phyloP scores from a whole-genome alignment of 2,888 invertebrate genomes.

The Axea sp. region DNA sequence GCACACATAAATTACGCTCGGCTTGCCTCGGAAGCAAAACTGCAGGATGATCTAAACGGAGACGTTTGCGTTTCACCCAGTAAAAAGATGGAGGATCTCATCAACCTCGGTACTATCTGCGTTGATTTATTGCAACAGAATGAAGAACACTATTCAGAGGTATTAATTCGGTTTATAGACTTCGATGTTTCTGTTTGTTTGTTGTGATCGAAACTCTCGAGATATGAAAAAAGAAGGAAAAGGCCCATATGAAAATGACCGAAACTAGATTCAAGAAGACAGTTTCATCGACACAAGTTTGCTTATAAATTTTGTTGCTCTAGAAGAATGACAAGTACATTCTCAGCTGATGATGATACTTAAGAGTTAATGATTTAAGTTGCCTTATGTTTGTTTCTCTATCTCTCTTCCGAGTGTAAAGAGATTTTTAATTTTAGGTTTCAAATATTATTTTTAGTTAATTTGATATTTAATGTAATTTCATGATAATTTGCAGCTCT shows the following conservation, averaged over 20 bases:
- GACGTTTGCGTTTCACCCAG: constrained; percentile 91
- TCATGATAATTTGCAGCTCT: constrained; percentile 63
- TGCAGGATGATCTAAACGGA: constrained; percentile 91
- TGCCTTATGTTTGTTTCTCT: constrained; percentile 37
- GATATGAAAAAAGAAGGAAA: constrained; percentile 42
- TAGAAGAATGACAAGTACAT: constrained; percentile 34
- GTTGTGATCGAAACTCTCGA: constrained; percentile 72
- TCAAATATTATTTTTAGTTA: constrained; percentile 36
- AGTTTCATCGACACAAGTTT: constrained; percentile 46
- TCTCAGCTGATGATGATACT: constrained; percentile 60
- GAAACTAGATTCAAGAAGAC: constrained; percentile 75
- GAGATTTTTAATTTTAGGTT: constrained; percentile 40
- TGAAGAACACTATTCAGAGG: constrained; percentile 99
- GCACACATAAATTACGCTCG: constrained; percentile 98
- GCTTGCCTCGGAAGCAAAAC: constrained; percentile 97
- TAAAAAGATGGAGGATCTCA: constrained; percentile 96
- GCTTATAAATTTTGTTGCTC: constrained; percentile 20
- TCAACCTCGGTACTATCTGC: constrained; percentile 97
- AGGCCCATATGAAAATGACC: constrained; percentile 62
- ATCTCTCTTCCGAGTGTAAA: constrained; percentile 33
- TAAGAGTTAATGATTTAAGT: constrained; percentile 37
- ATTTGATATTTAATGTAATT: constrained; percentile 58
- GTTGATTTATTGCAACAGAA: constrained; percentile 99
- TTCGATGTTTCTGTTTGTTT: constrained; percentile 71
- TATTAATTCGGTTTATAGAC: constrained; percentile 81